These are phyloP conservation scores for Lepas anatifera DNA, from an alignment of 2,888 invertebrate genomes.

Conservation along the genomic window DNA sequence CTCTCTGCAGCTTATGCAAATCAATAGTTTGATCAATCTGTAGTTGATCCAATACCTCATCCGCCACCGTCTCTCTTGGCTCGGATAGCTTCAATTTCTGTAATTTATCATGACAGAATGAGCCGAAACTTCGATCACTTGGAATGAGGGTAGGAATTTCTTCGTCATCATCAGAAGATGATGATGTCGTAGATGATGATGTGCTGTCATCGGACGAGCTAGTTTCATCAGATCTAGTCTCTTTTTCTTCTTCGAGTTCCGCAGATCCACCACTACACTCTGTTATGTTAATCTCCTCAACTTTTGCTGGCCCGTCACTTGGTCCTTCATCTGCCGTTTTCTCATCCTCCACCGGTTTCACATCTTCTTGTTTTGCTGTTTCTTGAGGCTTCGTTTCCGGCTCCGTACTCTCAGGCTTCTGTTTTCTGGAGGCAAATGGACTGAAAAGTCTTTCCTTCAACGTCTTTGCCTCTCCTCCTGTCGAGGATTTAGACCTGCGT, in stretches of 20 bases:
- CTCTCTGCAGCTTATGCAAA: background rate
- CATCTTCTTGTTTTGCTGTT: no score
- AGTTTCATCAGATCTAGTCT: no score
- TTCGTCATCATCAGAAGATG: background rate
- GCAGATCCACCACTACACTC: no score
- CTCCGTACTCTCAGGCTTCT: no score
- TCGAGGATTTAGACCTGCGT: background rate
- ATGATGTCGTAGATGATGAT: background rate
- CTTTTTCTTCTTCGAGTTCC: no score
- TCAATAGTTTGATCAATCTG: background rate
- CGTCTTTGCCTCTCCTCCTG: background rate
- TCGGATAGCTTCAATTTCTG: background rate
- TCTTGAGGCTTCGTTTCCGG: no score
- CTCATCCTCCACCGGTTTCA: no score
- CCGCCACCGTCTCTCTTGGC: background rate
- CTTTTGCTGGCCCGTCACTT: background rate
- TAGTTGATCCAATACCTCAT: background rate
- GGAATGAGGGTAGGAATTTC: background rate
- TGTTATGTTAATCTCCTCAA: background rate
- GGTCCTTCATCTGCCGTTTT: background rate
- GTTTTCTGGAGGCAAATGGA: background rate
- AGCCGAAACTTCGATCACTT: background rate
- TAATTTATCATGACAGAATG: background rate
- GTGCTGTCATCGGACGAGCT: no score
- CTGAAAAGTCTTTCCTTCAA: background rate